Evolutionary conservation across 2,113 vertebrate species (phyloP).

Genomic region (Brachirus orientalis): DNA sequence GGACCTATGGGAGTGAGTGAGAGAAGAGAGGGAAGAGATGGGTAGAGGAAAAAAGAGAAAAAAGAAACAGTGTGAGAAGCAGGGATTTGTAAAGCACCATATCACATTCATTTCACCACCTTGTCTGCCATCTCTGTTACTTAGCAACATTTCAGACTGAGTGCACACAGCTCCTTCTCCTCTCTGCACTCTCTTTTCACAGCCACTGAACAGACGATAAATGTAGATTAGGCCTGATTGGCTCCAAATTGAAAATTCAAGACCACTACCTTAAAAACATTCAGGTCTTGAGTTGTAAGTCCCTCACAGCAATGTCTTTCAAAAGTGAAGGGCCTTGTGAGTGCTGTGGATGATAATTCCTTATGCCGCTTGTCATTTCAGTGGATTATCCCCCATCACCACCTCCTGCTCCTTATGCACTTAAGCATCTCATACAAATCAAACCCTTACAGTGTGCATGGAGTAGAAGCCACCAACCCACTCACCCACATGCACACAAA

Average conservation of each 20-base stretch:
- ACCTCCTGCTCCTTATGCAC: conserved; percentile 59
- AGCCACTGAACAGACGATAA: conserved; percentile 61
- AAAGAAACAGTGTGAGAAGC: conserved; percentile 70
- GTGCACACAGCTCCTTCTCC: conserved; percentile 72
- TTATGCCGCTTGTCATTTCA: conserved; percentile 74
- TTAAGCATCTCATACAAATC: conserved; percentile 62
- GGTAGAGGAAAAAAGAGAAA: conserved; percentile 34
- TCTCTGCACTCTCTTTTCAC: conserved; percentile 62
- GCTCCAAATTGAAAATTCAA: conserved; percentile 78
- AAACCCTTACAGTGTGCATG: conserved; percentile 47
- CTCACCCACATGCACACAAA: conserved; percentile 33
- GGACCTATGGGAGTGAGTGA: conserved; percentile 67
- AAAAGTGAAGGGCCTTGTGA: conserved; percentile 72
- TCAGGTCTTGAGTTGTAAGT: conserved; percentile 71
- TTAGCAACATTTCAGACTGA: conserved; percentile 82
- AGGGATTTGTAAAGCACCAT: conserved; percentile 71
- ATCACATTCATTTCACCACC: conserved; percentile 77
- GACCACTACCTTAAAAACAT: conserved; percentile 77
- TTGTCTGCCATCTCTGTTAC: conserved; percentile 77
- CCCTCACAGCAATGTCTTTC: conserved; percentile 71
- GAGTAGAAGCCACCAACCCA: conserved; percentile 41
- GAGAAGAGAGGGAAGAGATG: conserved; percentile 15
- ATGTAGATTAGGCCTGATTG: conserved; percentile 79
- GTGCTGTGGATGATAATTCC: conserved; percentile 76
- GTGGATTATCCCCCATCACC: conserved; percentile 69